Conservation (phyloP, 2,888 invertebrate genomes). For the Pimpla rufipes region DNA sequence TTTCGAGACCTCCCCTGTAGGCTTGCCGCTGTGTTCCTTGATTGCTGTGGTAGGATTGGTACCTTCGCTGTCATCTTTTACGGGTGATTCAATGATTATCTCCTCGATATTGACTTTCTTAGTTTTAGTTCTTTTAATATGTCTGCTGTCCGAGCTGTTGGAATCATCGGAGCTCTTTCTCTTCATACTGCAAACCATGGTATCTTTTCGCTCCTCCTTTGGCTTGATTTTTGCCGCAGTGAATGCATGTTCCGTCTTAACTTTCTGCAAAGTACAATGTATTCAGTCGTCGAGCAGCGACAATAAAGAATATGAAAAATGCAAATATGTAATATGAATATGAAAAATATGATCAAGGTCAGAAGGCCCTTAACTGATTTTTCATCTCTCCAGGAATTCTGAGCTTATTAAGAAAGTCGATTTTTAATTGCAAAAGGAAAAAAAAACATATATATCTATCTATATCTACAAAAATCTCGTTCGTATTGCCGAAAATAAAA, state of each 20-base stretch:
- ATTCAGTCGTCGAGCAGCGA: neutral
- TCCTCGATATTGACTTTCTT: neutral
- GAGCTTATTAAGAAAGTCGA: too few species aligned
- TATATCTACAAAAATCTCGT: too few species aligned
- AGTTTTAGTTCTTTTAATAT: neutral
- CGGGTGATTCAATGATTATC: conserved; percentile 9
- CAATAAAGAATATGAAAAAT: too few species aligned
- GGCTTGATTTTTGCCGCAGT: neutral
- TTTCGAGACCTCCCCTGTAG: neutral
- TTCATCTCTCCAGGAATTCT: too few species aligned
- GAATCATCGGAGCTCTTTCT: neutral
- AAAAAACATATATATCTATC: too few species aligned
- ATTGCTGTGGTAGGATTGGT: neutral
- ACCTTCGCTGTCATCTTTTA: neutral
- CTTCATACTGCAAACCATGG: neutral
- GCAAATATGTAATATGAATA: too few species aligned
- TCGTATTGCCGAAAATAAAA: neutral
- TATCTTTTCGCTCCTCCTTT: neutral
- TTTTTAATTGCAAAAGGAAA: too few species aligned
- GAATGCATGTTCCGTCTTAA: neutral
- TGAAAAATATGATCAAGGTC: neutral
- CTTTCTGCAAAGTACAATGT: conserved; percentile 1
- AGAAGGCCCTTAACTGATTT: neutral
- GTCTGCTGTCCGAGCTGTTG: neutral
- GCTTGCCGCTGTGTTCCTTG: neutral